phyloP scores from a whole-genome alignment of 2,797 vertebrate species.

The Crenichthys baileyi region DNA sequence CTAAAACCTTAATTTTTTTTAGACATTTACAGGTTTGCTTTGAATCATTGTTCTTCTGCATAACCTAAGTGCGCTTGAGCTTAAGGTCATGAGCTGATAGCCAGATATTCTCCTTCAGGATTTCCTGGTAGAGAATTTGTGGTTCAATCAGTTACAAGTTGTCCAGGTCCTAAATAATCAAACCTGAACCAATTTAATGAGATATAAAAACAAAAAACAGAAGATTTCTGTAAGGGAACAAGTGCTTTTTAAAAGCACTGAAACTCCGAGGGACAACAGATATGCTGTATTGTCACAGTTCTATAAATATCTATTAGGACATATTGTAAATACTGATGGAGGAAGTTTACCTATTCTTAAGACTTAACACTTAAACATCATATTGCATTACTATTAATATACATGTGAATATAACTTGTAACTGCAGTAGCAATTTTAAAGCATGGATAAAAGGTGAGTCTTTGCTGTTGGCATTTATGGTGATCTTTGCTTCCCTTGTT shows the following conservation, averaged over 20 bases:
- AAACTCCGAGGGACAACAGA: background rate
- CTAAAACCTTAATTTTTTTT: background rate
- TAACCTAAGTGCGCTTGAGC: background rate
- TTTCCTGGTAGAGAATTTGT: too few relatives aligned
- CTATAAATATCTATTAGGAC: too few relatives aligned
- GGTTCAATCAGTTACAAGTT: background rate
- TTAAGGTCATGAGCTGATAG: background rate
- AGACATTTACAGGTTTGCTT: background rate
- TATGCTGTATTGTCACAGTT: too few relatives aligned
- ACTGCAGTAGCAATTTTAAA: too few relatives aligned
- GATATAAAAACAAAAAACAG: background rate
- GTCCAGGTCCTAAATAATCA: background rate
- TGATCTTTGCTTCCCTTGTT: too few relatives aligned
- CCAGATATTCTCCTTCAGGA: background rate
- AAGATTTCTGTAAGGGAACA: background rate
- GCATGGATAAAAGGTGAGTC: too few relatives aligned
- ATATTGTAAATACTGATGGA: too few relatives aligned
- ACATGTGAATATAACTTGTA: too few relatives aligned
- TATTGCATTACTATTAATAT: too few relatives aligned
- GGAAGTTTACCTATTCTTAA: too few relatives aligned
- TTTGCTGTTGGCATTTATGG: too few relatives aligned
- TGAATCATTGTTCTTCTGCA: background rate
- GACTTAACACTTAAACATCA: too few relatives aligned
- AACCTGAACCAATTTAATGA: background rate
- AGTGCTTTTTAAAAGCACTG: background rate